Percentiles rank a stretch among this genome's conserved stretches.
Evolutionary conservation across 2,797 vertebrate species (phyloP).

Genomic region (Chelmon rostratus): DNA sequence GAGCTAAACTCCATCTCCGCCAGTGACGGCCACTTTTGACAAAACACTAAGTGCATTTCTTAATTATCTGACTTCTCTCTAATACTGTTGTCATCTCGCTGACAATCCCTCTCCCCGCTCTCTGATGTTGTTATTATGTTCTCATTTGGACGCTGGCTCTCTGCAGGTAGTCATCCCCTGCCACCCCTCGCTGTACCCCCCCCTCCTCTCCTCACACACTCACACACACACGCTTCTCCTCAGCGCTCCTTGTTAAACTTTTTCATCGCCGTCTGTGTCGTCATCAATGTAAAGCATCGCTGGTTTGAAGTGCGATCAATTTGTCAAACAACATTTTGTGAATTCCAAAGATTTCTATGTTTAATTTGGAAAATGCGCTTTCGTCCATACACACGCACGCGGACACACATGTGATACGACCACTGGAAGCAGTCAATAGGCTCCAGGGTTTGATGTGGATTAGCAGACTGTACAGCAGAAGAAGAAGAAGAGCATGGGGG

Average conservation of each 20-base stretch:
- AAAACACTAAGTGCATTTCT: constrained; percentile 85
- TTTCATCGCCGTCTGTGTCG: neutral
- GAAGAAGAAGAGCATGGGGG: constrained; percentile 6
- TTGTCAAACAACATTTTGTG: neutral
- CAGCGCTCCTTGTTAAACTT: constrained; percentile 25
- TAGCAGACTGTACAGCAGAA: constrained; percentile 63
- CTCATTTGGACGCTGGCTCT: constrained; percentile 83
- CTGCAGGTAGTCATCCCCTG: constrained; percentile 81
- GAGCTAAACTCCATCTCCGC: constrained; percentile 66
- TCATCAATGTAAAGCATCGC: neutral
- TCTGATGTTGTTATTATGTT: constrained; percentile 86
- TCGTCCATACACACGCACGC: neutral
- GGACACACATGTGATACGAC: constrained; percentile 18
- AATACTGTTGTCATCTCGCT: constrained; percentile 81
- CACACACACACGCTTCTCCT: constrained; percentile 10
- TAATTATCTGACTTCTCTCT: constrained; percentile 85
- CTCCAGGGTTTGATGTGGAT: constrained; percentile 20
- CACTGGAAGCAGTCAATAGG: neutral
- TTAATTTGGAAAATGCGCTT: neutral
- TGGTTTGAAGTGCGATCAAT: neutral
- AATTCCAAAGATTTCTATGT: neutral
- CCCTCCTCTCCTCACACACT: constrained; percentile 41
- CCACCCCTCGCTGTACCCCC: constrained; percentile 34
- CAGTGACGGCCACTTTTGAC: constrained; percentile 84
- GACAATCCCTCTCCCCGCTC: constrained; percentile 75